Evolutionary conservation across 2,113 vertebrate species (phyloP).

Genomic region (Scalopus aquaticus): DNA sequence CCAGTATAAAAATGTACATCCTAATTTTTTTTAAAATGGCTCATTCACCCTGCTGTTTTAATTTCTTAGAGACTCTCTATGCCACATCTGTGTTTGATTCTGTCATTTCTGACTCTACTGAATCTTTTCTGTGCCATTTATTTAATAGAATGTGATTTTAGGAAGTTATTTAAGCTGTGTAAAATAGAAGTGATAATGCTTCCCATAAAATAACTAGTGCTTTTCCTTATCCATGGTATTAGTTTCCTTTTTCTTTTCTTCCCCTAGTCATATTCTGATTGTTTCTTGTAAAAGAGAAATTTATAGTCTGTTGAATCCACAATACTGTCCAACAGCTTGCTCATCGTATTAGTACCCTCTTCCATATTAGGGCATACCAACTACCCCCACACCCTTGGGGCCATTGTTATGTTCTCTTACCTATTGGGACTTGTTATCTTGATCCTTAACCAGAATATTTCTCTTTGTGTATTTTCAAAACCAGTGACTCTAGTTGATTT

Average conservation of each 20-base stretch:
- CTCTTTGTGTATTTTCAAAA: neutral
- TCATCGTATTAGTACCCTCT: neutral
- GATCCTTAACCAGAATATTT: neutral
- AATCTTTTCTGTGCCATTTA: neutral
- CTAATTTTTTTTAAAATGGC: neutral
- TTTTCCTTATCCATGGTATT: neutral
- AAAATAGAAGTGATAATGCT: conserved; percentile 1
- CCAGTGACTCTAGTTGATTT: neutral
- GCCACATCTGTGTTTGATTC: neutral
- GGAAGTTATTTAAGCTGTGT: conserved; percentile 29
- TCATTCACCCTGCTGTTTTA: neutral
- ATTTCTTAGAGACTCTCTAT: neutral
- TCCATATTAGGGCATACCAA: neutral
- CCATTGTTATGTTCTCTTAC: neutral
- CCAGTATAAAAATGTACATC: neutral
- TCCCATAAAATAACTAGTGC: neutral
- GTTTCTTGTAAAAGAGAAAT: neutral
- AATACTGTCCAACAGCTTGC: neutral
- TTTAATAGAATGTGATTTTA: conserved; percentile 37
- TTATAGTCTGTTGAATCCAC: neutral
- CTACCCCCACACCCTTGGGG: neutral
- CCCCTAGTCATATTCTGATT: conserved; percentile 13
- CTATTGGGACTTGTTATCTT: neutral
- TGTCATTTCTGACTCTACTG: neutral
- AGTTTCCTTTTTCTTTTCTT: conserved; percentile 37